Evolutionary conservation across 2,888 invertebrate genomes (phyloP), one percentile per base, ranked within the genome.

Genomic region (Clepsis dumicolana): DNA sequence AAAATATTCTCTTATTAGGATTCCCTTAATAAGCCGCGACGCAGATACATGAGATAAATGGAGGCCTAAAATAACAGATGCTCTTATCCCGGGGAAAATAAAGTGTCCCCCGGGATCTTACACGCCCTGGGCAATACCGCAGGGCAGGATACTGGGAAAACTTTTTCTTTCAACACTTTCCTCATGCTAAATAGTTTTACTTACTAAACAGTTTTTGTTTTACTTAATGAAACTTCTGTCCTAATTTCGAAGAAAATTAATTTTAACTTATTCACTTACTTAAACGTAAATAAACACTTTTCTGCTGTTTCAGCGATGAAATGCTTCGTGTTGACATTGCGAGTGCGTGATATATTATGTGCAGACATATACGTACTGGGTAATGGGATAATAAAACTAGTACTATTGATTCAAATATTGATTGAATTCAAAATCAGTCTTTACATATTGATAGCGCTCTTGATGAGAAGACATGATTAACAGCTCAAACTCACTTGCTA

Each of bases 81-180:
- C 41, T 59, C 38, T 65, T 60, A 60, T 53, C 41, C 21, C 21
- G 27, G 60, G 10, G 38, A 65, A 57, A 60, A 59, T 60, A 59
- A 60, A 64, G 25, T 32, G 50, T 57, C 25, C 57, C 16, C 50
- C 29, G 52, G 65, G 52, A n/a, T 7, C 53, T 18, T 61, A 25
- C 35, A 54, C 27, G 27, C 52, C 21, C 14, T 21, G 54, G 59
- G 35, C 59, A 16, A 32, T 54, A 35, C 54, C 66, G 48, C 61
- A 18, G 35, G 57, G n/a, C 1, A 8, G 16, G 56, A 21, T 48
- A 21, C 21, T 12, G 48, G 21, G 48, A 21, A 48, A 48, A 48
- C 52, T 52, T 52, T 52, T 52, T 14, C 5, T 52, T 25, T 14
- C 1, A 27, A 14, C 7, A 14, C 27, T 52, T 52, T 52, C 52